Conservation (phyloP, 2,113 vertebrate genomes). For the Peromyscus leucopus region DNA sequence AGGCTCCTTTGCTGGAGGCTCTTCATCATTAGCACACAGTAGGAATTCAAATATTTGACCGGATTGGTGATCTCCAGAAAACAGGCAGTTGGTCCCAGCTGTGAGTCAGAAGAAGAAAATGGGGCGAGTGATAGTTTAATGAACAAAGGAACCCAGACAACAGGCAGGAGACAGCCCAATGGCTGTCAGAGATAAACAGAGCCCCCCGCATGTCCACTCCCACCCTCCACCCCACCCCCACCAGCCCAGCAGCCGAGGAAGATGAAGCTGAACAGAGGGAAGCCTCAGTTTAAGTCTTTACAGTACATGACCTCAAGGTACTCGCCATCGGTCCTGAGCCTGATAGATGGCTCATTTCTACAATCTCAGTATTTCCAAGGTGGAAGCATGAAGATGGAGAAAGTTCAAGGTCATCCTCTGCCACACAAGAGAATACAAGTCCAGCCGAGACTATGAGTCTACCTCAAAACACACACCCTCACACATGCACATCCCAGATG, state of each 20-base stretch:
- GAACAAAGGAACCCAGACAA: background rate
- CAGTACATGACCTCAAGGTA: background rate
- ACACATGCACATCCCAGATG: background rate
- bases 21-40: background rate
- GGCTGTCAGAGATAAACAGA: background rate
- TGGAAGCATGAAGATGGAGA: background rate
- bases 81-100: background rate
- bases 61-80: constrained; percentile 24
- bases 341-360: background rate
- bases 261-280: background rate
- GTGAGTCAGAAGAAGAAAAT: background rate
- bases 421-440: background rate
- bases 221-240: background rate
- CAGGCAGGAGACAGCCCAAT: background rate
- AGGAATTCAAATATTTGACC: background rate
- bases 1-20: background rate
- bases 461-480: background rate
- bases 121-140: background rate
- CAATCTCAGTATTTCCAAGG: background rate
- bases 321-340: background rate
- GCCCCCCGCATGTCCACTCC: background rate
- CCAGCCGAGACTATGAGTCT: background rate
- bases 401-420: background rate
- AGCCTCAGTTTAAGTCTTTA: background rate
- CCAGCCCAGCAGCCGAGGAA: background rate